Evolutionary conservation across 2,113 vertebrate species (phyloP).

Genomic region (Dipodomys spectabilis): DNA sequence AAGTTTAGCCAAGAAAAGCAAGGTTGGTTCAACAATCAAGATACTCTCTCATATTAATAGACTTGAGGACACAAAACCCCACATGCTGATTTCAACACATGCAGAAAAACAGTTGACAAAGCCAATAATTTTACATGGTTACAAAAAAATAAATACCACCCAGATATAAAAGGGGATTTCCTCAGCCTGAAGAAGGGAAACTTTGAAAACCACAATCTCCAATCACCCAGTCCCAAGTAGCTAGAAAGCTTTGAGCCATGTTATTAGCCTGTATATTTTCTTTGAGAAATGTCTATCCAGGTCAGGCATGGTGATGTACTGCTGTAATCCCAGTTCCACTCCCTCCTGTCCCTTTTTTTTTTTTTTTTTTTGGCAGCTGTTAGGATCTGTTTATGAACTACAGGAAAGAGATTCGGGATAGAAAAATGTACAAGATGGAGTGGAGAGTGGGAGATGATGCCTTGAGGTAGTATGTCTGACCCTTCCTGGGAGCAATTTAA

Average conservation of each 20-base stretch:
- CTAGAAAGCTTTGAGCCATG: no score
- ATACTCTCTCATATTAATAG: not conserved
- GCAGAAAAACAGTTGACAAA: not conserved
- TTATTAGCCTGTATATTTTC: no score
- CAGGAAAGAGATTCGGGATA: no score
- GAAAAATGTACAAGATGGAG: not conserved
- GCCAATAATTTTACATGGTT: not conserved
- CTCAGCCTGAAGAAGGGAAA: not conserved
- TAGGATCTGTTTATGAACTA: no score
- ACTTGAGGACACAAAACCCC: not conserved
- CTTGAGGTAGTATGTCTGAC: not conserved
- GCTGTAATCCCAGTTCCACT: no score
- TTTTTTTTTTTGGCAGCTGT: no score
- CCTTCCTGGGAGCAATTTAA: not conserved
- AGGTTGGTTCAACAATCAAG: not conserved
- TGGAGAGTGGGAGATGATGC: not conserved
- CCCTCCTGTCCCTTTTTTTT: no score
- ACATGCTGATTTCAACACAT: not conserved
- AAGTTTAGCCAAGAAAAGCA: not conserved
- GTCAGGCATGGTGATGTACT: no score
- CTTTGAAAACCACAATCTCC: not conserved
- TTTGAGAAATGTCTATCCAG: no score
- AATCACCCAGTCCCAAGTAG: no score
- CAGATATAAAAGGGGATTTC: not conserved
- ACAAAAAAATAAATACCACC: not conserved